Evolutionary conservation across 2,797 vertebrate genomes (phyloP).

Genomic region (Varecia variegata): DNA sequence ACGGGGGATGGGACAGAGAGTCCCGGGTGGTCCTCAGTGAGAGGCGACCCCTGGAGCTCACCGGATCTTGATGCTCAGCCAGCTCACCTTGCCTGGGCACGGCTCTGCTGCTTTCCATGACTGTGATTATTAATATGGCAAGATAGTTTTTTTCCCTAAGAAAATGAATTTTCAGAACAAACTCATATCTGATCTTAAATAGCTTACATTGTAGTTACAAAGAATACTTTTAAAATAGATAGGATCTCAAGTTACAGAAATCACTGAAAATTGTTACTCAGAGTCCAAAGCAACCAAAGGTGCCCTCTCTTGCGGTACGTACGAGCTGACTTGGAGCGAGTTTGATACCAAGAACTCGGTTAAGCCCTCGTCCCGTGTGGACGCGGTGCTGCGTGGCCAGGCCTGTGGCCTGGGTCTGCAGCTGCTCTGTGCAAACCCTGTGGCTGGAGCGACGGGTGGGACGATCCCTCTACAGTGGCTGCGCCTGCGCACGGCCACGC

Average conservation of each 20-base stretch:
- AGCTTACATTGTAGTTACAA: neutral
- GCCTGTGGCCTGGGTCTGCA: neutral
- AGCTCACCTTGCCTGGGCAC: neutral
- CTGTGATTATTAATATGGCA: neutral
- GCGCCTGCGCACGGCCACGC: conserved; percentile 66
- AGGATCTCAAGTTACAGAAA: neutral
- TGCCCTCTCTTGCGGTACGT: neutral
- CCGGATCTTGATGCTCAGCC: neutral
- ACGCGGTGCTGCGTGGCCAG: neutral
- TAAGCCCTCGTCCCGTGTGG: neutral
- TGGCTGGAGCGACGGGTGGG: conserved; percentile 38
- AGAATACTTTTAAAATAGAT: conserved; percentile 14
- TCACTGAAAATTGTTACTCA: neutral
- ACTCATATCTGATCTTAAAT: neutral
- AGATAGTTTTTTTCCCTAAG: neutral
- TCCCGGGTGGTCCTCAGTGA: no score
- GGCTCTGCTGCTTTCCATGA: neutral
- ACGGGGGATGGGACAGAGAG: neutral
- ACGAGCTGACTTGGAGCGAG: neutral
- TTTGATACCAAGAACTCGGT: neutral
- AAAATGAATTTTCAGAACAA: conserved; percentile 36
- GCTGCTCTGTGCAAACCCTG: neutral
- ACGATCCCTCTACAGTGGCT: neutral
- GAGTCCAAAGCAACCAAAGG: neutral
- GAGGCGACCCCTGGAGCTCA: neutral